Percentiles rank a stretch among this genome's conserved stretches.
Evolutionary conservation across 2,797 vertebrate species (phyloP).

Genomic region (Hyperoplus immaculatus): DNA sequence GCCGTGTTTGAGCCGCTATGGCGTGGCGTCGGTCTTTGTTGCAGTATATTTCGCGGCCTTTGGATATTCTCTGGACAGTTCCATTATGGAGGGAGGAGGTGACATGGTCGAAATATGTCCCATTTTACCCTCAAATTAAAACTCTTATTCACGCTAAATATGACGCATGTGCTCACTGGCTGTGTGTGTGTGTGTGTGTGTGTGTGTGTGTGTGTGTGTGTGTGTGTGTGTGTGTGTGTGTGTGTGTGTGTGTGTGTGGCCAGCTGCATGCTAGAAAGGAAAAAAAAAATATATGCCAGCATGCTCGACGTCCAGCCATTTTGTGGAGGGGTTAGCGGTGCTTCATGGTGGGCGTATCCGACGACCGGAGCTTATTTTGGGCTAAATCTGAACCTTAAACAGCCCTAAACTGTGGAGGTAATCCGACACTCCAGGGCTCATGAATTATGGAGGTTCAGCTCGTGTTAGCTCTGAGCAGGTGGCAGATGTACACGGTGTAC

Average conservation of each 20-base stretch:
- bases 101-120: no score
- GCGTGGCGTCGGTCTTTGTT: no score
- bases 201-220: no score
- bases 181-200: no score
- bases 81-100: no score
- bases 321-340: slow-evolving; percentile 4
- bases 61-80: no score
- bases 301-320: slow-evolving; percentile 15
- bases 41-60: no score
- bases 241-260: not conserved
- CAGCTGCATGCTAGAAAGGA: not conserved
- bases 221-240: no score
- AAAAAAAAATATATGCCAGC: not conserved
- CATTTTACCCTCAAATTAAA: no score
- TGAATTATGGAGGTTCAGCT: not conserved
- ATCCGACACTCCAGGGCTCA: not conserved
- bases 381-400: not conserved
- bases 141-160: no score
- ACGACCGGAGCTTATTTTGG: not conserved
- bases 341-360: slow-evolving; percentile 19
- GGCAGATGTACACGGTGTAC: not conserved
- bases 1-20: not conserved
- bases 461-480: slow-evolving; percentile 26
- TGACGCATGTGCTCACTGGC: no score
- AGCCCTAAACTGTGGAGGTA: not conserved